Evolutionary conservation across 2,888 invertebrate genomes (phyloP), one percentile per base, ranked within the genome.

Genomic region (Malachius bipustulatus): DNA sequence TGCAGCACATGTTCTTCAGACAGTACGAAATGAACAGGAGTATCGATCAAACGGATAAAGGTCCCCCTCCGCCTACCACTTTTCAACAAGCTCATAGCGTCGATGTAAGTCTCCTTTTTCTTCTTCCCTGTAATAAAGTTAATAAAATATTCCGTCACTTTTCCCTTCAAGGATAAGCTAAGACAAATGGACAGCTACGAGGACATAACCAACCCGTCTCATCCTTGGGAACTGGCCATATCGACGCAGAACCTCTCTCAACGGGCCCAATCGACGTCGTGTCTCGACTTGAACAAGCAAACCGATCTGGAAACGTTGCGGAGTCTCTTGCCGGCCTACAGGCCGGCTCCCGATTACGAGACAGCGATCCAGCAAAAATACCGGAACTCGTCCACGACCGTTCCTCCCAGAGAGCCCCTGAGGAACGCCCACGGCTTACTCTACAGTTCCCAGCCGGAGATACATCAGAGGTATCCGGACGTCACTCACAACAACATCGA

Each of bases 281-380:
- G 77, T 47, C 63, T 77, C 0, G 77, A 78, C 56, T 61, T 77
- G 39, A 65, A 67, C 31, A 61, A 64, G 33, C 59, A 49, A 10
- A 42, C 49, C 11, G 69, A 69, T 38, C 74, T 75, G 2, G 69
- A 75, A 42, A 69, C 68, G 50, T 63, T 66, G 47, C 77, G 84
- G 50, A 79, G 82, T 10, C 68, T 87, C 43, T 60, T 87, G n/a
- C 87, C 88, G 0, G 77, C 80, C 0, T 88, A 88, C 59, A 73
- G 93, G 2, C 85, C 85, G 1, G 89, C 91, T 2, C 94, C 96
- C 0, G 93, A 93, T 64, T 96, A 96, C 61, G 91, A 93, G 56
- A 88, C 89, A 0, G 91, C 93, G 9, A 72, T 94, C 40, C 84
- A 85, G 56, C 81, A 85, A 51, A 88, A 88, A 57, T 82, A 83